phyloP scores from a whole-genome alignment of 2,888 invertebrate species.

The Horisme vitalbata region DNA sequence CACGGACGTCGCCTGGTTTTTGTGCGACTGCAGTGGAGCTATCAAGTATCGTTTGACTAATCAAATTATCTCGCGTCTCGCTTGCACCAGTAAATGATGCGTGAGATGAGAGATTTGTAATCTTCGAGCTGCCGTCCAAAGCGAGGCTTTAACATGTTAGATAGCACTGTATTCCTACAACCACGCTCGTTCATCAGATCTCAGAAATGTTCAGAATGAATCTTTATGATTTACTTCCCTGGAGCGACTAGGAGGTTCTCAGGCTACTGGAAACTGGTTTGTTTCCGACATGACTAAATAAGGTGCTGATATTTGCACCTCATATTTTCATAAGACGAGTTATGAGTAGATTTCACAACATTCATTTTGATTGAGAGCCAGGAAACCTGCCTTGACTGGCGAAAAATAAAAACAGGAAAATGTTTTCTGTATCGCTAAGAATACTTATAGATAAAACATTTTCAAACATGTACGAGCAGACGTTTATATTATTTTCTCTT shows the following conservation, averaged over 20 bases:
- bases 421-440: constrained; percentile 23
- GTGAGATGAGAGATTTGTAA: constrained; percentile 51
- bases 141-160: constrained; percentile 47
- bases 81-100: constrained; percentile 43
- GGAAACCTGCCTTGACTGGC: constrained; percentile 30
- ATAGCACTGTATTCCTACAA: constrained; percentile 40
- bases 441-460: constrained; percentile 5
- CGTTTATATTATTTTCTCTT: constrained; percentile 21
- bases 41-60: constrained; percentile 61
- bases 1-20: constrained; percentile 63
- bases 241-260: constrained; percentile 67
- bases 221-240: constrained; percentile 72
- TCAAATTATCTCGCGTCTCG: constrained; percentile 55
- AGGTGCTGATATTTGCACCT: constrained; percentile 71
- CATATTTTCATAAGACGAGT: constrained; percentile 53
- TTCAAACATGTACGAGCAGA: constrained; percentile 1
- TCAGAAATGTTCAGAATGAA: constrained; percentile 65
- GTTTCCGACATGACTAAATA: constrained; percentile 72
- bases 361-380: constrained; percentile 55
- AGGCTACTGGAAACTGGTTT: constrained; percentile 71
- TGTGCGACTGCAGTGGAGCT: constrained; percentile 58
- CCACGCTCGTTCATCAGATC: constrained; percentile 61
- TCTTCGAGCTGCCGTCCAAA: constrained; percentile 44
- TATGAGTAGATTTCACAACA: constrained; percentile 46
- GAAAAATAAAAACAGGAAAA: constrained; percentile 24